These are phyloP conservation scores for Hippocampus abdominalis DNA, from an alignment of 2,113 vertebrate genomes.

Conservation along the genomic window DNA sequence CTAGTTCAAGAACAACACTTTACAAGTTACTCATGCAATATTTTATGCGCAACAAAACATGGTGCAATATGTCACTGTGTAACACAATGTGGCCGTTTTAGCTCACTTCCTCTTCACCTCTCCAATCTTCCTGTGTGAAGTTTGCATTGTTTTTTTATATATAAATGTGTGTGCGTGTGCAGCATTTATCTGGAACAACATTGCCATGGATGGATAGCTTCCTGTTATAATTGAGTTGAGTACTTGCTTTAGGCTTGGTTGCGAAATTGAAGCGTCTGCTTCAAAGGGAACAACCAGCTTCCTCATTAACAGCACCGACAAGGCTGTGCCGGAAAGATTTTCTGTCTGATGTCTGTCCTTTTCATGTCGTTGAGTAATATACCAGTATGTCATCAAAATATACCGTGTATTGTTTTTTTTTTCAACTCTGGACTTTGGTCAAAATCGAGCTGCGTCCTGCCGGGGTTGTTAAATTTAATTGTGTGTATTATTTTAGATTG, in stretches of 20 bases:
- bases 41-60: background rate
- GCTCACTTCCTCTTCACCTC: too few species aligned
- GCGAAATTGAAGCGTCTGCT: constrained; percentile 35
- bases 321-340: background rate
- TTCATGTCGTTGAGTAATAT: background rate
- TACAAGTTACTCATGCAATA: background rate
- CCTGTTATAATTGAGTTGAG: background rate
- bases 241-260: constrained; percentile 23
- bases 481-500: background rate
- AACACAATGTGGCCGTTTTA: background rate
- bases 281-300: constrained; percentile 38
- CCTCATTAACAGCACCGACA: constrained; percentile 27
- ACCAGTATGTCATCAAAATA: background rate
- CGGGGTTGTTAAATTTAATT: background rate
- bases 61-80: background rate
- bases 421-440: background rate
- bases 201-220: background rate
- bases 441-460: background rate
- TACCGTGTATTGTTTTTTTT: background rate
- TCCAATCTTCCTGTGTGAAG: too few species aligned
- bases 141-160: too few species aligned
- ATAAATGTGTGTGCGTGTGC: background rate
- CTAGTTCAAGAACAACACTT: background rate
- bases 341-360: constrained; percentile 1
- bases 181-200: background rate